A percentile compares a stretch with the other conserved stretches of the same genome.
Evolutionary conservation across 2,888 invertebrate species (phyloP).

Genomic region (Lissonota sp.): DNA sequence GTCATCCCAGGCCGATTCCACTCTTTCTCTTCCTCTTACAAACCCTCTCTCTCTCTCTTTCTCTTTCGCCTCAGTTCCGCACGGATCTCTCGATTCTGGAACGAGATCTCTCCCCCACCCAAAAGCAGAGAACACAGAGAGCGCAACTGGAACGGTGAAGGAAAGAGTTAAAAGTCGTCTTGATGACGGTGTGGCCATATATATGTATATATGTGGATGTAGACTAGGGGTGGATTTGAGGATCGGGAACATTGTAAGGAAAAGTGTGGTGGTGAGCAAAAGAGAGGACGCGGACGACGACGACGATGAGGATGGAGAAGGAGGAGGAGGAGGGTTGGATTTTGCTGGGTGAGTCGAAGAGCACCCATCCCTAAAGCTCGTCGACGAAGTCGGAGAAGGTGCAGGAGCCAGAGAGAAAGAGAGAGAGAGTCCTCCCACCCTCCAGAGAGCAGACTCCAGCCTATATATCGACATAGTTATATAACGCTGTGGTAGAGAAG

Average conservation of each 20-base stretch:
- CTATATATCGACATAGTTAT: slow-evolving; percentile 23
- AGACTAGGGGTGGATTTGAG: slow-evolving; percentile 47
- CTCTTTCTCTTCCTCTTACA: slow-evolving; percentile 11
- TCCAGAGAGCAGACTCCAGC: slow-evolving; percentile 38
- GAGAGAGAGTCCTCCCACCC: slow-evolving; percentile 56
- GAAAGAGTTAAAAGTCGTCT: slow-evolving; percentile 81
- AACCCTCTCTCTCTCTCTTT: slow-evolving; percentile 25
- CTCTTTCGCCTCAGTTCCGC: slow-evolving; percentile 8
- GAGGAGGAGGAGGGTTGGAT: slow-evolving; percentile 47
- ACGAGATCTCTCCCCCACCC: slow-evolving; percentile 4
- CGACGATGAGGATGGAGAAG: slow-evolving; percentile 40
- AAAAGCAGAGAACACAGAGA: slow-evolving; percentile 67
- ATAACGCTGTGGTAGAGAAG: slow-evolving; percentile 57
- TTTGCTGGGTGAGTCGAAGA: slow-evolving; percentile 66
- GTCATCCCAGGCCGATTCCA: slow-evolving; percentile 50
- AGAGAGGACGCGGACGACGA: slow-evolving; percentile 59
- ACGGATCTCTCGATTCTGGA: slow-evolving; percentile 38
- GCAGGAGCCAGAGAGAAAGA: slow-evolving; percentile 75
- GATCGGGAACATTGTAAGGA: slow-evolving; percentile 63
- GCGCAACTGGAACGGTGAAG: slow-evolving; percentile 75
- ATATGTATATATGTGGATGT: slow-evolving; percentile 16
- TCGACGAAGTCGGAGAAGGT: slow-evolving; percentile 71
- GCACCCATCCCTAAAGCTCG: slow-evolving; percentile 61
- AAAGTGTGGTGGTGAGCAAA: slow-evolving; percentile 61
- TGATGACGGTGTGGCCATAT: slow-evolving; percentile 70